Conservation (phyloP, 2,113 vertebrate species). For the Scatophagus argus region DNA sequence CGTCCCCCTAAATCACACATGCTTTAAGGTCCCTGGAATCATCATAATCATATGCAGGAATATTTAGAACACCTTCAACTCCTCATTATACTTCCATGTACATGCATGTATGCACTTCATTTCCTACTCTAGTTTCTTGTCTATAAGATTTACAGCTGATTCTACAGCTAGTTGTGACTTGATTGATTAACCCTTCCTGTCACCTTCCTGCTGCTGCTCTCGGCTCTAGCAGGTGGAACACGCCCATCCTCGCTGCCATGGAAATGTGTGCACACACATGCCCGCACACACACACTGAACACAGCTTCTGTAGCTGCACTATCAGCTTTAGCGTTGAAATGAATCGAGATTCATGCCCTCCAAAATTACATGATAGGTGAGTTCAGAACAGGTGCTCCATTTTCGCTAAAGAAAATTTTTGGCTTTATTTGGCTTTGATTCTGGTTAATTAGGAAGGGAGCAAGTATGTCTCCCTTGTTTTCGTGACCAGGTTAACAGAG, state of each 20-base stretch:
- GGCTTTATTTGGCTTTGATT: conserved; percentile 3
- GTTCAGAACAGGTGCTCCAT: conserved; percentile 4
- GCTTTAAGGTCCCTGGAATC: background rate
- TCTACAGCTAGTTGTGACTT: background rate
- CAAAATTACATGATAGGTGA: background rate
- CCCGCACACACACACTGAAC: background rate
- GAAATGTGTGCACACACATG: background rate
- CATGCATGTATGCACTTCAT: background rate
- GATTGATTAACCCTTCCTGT: conserved; percentile 12
- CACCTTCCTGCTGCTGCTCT: conserved; percentile 12
- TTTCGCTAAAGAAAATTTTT: conserved; percentile 8
- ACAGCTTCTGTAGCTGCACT: background rate
- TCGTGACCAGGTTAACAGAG: background rate
- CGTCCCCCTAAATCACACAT: background rate
- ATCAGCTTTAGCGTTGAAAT: background rate
- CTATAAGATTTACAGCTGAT: conserved; percentile 1
- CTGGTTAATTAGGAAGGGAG: background rate
- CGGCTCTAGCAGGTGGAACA: conserved; percentile 1
- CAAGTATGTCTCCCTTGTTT: background rate
- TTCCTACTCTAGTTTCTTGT: background rate
- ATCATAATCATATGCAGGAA: background rate
- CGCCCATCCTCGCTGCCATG: background rate
- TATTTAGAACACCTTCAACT: conserved; percentile 1
- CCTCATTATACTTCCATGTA: conserved; percentile 12
- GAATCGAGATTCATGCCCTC: background rate